Evolutionary conservation across 2,113 vertebrate species (phyloP).

Genomic region (Sinocyclocheilus anophthalmus): DNA sequence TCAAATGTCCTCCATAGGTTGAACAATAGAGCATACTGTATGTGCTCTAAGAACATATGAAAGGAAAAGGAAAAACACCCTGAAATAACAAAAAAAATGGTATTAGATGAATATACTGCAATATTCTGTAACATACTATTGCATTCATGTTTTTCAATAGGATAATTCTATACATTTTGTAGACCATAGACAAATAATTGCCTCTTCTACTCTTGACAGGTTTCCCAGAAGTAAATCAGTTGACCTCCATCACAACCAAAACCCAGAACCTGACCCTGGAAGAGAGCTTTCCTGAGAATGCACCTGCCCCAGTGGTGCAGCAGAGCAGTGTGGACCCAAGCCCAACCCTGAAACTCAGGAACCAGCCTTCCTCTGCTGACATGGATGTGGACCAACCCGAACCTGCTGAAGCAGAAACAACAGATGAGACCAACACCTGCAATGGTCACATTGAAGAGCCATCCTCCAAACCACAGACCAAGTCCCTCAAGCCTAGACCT

Average conservation of each 20-base stretch:
- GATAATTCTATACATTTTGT: not conserved
- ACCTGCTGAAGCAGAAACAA: not conserved
- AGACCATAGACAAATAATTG: not conserved
- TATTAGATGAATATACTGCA: not conserved
- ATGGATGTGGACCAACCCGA: conserved; percentile 44
- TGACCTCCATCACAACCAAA: conserved; percentile 58
- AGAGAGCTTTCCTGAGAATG: conserved; percentile 68
- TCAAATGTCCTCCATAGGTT: conserved; percentile 28
- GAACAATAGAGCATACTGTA: conserved; percentile 19
- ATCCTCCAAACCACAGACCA: conserved; percentile 53
- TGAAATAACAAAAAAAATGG: not conserved
- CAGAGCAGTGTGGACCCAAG: not conserved
- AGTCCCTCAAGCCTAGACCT: conserved; percentile 69
- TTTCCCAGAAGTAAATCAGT: conserved; percentile 74
- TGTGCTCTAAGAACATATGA: conserved; percentile 44
- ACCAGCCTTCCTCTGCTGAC: conserved; percentile 47
- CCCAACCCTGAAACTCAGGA: conserved; percentile 14
- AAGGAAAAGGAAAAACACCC: no score
- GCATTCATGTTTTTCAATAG: not conserved
- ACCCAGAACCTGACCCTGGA: conserved; percentile 53
- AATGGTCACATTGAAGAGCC: conserved; percentile 49
- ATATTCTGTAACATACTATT: not conserved
- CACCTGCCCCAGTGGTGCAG: conserved; percentile 47
- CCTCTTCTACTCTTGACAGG: conserved; percentile 67
- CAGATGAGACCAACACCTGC: conserved; percentile 34